These are phyloP conservation scores for Mus pahari DNA, from an alignment of 2,113 vertebrate genomes.

Conservation along the genomic window DNA sequence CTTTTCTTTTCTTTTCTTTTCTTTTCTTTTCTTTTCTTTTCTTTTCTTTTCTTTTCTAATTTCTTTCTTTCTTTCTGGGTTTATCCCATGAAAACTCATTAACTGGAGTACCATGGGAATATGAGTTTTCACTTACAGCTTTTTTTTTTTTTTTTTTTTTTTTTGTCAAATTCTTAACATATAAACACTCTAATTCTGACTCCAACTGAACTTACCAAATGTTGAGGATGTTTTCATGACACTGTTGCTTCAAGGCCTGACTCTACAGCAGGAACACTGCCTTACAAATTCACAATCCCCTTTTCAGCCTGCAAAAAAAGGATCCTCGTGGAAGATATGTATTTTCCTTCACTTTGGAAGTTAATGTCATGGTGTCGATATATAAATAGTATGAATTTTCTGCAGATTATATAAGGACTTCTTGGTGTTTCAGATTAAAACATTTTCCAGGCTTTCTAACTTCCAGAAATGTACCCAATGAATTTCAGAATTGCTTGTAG, in stretches of 20 bases:
- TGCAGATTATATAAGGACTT: conserved; percentile 59
- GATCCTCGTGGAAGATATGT: not conserved
- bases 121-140: conserved; percentile 67
- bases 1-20: not conserved
- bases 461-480: conserved; percentile 31
- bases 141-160: not conserved
- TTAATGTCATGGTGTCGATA: conserved; percentile 60
- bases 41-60: not conserved
- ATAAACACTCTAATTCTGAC: conserved; percentile 70
- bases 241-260: conserved; percentile 74
- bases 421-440: conserved; percentile 76
- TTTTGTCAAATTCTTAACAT: conserved; percentile 72
- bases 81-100: conserved; percentile 57
- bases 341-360: conserved; percentile 55
- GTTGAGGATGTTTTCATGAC: conserved; percentile 73
- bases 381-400: conserved; percentile 58
- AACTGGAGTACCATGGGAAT: conserved; percentile 43
- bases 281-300: conserved; percentile 74
- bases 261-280: conserved; percentile 67
- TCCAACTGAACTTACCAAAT: conserved; percentile 64
- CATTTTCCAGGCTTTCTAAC: conserved; percentile 59
- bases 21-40: too few species aligned
- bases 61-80: not conserved
- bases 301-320: conserved; percentile 74
- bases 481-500: conserved; percentile 45